These are phyloP conservation scores for Sardinella longiceps DNA, from an alignment of 2,797 vertebrate species.

Conservation along the genomic window DNA sequence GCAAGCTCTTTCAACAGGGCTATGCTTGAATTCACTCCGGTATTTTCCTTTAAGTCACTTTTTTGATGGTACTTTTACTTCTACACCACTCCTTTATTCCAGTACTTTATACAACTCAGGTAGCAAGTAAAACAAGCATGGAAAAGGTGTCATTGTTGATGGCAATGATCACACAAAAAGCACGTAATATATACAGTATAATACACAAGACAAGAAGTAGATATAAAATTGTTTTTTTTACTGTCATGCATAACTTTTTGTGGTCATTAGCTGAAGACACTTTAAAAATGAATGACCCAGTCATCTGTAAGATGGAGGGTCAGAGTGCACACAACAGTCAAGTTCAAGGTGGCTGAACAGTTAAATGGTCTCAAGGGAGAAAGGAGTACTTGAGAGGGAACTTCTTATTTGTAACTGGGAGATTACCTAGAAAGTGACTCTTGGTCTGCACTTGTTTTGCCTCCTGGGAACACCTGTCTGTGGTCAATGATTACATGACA, in stretches of 20 bases:
- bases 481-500: conserved; percentile 18
- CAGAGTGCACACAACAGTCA: background rate
- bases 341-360: conserved; percentile 13
- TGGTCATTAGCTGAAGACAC: background rate
- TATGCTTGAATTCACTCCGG: too few relatives aligned
- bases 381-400: background rate
- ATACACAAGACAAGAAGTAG: too few relatives aligned
- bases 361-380: background rate
- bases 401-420: background rate
- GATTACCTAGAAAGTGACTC: conserved; percentile 24
- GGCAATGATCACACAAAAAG: too few relatives aligned
- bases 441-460: conserved; percentile 20
- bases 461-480: conserved; percentile 20
- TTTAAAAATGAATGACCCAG: background rate
- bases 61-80: too few relatives aligned
- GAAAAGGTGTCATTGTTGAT: too few relatives aligned
- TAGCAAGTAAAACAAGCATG: too few relatives aligned
- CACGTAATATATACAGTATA: too few relatives aligned
- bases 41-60: too few relatives aligned
- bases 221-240: too few relatives aligned
- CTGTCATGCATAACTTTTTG: background rate
- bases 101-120: too few relatives aligned
- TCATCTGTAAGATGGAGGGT: background rate
- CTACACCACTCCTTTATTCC: too few relatives aligned
- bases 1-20: too few relatives aligned